Evolutionary conservation across 2,797 vertebrate species (phyloP).

Genomic region (Hoplostethus atlanticus): DNA sequence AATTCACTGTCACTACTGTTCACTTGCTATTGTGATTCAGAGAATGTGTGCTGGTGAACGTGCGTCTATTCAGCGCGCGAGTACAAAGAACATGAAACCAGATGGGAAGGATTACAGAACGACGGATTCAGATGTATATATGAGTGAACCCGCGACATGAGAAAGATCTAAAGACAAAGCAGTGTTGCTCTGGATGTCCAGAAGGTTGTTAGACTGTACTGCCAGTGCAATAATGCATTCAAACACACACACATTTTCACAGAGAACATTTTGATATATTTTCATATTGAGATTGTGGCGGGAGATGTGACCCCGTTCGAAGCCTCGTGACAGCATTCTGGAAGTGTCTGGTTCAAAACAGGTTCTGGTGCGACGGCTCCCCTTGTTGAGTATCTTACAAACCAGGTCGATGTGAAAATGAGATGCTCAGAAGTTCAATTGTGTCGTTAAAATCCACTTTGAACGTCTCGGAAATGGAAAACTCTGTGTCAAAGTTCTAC

Average conservation of each 20-base stretch:
- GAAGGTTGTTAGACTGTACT: not conserved
- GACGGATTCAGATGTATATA: constrained; percentile 33
- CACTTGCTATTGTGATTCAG: constrained; percentile 61
- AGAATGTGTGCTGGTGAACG: constrained; percentile 47
- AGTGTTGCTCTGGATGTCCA: not conserved
- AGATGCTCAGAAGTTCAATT: too few species aligned
- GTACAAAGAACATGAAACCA: constrained; percentile 40
- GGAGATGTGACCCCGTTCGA: too few species aligned
- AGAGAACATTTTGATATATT: not conserved
- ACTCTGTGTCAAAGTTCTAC: too few species aligned
- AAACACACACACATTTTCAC: not conserved
- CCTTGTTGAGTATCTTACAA: too few species aligned
- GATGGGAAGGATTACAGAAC: constrained; percentile 33
- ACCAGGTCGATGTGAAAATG: too few species aligned
- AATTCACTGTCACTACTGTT: constrained; percentile 71
- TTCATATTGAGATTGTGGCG: too few species aligned
- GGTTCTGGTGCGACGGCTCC: too few species aligned
- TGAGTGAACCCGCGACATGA: constrained; percentile 17
- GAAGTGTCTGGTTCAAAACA: too few species aligned
- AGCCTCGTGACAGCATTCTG: too few species aligned
- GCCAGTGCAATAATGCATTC: not conserved
- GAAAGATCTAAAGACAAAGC: not conserved
- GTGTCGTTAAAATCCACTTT: too few species aligned
- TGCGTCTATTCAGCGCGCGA: constrained; percentile 40
- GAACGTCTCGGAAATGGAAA: too few species aligned